Percentiles rank a stretch among this genome's conserved stretches.
phyloP scores from a whole-genome alignment of 2,797 vertebrate genomes.

The Odontamblyopus rebecca region DNA sequence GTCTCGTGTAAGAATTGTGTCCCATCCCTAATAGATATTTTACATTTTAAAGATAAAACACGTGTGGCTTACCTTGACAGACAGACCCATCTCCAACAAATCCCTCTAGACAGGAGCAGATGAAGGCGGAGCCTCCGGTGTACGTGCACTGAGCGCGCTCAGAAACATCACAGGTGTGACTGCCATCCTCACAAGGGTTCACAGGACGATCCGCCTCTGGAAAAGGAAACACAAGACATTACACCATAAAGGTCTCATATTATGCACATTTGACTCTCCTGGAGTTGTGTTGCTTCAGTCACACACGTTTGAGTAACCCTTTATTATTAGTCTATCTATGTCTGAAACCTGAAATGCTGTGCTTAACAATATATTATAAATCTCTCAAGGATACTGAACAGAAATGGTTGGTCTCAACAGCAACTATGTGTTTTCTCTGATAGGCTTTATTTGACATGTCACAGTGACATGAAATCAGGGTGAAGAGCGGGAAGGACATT shows the following conservation, averaged over 20 bases:
- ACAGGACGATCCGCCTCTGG: slow-evolving; percentile 71
- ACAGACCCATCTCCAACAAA: slow-evolving; percentile 84
- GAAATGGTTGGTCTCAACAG: not conserved
- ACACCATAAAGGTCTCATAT: not conserved
- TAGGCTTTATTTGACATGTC: not conserved
- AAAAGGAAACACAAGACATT: not conserved
- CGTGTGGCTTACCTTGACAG: slow-evolving; percentile 80
- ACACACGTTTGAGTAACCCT: too few relatives aligned
- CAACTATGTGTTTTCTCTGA: not conserved
- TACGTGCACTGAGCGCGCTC: slow-evolving; percentile 89
- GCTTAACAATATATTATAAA: not conserved
- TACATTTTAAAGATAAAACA: not conserved
- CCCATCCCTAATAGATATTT: not conserved
- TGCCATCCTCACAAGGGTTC: slow-evolving; percentile 83
- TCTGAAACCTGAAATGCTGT: not conserved
- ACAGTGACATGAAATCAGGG: not conserved
- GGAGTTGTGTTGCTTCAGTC: too few relatives aligned
- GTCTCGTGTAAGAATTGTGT: too few relatives aligned
- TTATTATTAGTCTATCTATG: too few relatives aligned
- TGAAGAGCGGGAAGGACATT: not conserved
- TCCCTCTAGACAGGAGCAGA: slow-evolving; percentile 87
- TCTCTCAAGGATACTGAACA: too few relatives aligned
- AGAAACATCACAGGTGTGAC: slow-evolving; percentile 87
- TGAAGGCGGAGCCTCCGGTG: slow-evolving; percentile 80
- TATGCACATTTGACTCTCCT: too few relatives aligned